A percentile compares a stretch with the other conserved stretches of the same genome.
Conservation (phyloP, 2,113 vertebrate species). For the Polyodon spathula region DNA sequence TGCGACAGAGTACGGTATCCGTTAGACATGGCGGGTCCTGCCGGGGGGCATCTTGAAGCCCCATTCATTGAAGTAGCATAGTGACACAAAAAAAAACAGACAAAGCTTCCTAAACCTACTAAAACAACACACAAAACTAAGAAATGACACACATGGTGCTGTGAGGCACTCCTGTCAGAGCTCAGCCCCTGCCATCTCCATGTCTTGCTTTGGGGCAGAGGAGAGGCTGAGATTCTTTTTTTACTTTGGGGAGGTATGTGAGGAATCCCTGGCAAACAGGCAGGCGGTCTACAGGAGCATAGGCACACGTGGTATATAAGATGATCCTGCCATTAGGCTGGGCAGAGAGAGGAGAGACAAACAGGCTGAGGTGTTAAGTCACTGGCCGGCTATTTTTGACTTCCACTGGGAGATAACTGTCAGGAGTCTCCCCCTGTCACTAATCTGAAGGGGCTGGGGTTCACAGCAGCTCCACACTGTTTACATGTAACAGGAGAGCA, state of each 20-base stretch:
- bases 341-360: slow-evolving; percentile 19
- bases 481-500: slow-evolving; percentile 6
- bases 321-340: slow-evolving; percentile 46
- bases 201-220: slow-evolving; percentile 32
- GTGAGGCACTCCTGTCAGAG: slow-evolving; percentile 39
- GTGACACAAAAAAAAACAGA: slow-evolving; percentile 29
- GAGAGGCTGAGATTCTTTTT: slow-evolving; percentile 53
- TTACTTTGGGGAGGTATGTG: slow-evolving; percentile 69
- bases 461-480: slow-evolving; percentile 8
- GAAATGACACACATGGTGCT: slow-evolving; percentile 32
- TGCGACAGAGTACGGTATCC: slow-evolving; percentile 90
- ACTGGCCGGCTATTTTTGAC: not conserved
- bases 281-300: slow-evolving; percentile 44
- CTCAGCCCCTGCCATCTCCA: slow-evolving; percentile 40
- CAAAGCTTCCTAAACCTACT: slow-evolving; percentile 19
- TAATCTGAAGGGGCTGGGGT: slow-evolving; percentile 1
- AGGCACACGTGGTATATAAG: slow-evolving; percentile 66
- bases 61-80: slow-evolving; percentile 45
- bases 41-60: slow-evolving; percentile 43
- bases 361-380: not conserved
- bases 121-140: slow-evolving; percentile 24
- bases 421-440: slow-evolving; percentile 1
- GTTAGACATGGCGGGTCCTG: slow-evolving; percentile 72
- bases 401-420: slow-evolving; percentile 8
- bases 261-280: slow-evolving; percentile 65